Conservation (phyloP, 2,113 vertebrate genomes). For the Dasypus novemcinctus region DNA sequence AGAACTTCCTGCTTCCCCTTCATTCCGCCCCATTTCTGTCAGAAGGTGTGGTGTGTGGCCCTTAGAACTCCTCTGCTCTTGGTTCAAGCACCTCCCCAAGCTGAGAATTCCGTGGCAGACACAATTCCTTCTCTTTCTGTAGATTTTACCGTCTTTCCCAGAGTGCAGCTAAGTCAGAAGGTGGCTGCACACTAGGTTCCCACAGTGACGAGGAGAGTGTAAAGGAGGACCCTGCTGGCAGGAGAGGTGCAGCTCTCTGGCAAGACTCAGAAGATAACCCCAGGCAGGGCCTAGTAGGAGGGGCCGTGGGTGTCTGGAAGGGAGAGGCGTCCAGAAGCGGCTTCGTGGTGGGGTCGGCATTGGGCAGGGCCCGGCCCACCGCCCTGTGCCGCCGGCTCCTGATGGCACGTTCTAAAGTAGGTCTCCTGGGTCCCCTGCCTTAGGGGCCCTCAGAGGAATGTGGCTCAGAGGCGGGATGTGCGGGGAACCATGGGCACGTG, state of each 20-base stretch:
- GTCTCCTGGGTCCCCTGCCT: no score
- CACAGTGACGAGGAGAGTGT: neutral
- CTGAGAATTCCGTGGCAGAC: neutral
- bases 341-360: rapidly evolving
- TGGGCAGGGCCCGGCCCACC: neutral
- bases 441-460: neutral
- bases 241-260: neutral
- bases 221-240: neutral
- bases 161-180: neutral
- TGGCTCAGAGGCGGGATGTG: rapidly evolving
- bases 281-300: neutral
- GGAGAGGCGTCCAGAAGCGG: neutral
- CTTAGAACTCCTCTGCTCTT: neutral
- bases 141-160: no score
- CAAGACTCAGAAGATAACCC: neutral
- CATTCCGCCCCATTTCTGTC: neutral
- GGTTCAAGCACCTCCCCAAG: neutral
- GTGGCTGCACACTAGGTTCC: neutral
- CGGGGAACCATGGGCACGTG: rapidly evolving
- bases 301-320: neutral
- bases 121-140: neutral
- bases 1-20: neutral
- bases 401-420: neutral
- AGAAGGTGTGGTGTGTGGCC: no score
- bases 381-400: neutral